A percentile compares a stretch with the other conserved stretches of the same genome.
Evolutionary conservation across 1,140 invertebrate species (phyloP).

Genomic region (Holcopasites calliopsidis): DNA sequence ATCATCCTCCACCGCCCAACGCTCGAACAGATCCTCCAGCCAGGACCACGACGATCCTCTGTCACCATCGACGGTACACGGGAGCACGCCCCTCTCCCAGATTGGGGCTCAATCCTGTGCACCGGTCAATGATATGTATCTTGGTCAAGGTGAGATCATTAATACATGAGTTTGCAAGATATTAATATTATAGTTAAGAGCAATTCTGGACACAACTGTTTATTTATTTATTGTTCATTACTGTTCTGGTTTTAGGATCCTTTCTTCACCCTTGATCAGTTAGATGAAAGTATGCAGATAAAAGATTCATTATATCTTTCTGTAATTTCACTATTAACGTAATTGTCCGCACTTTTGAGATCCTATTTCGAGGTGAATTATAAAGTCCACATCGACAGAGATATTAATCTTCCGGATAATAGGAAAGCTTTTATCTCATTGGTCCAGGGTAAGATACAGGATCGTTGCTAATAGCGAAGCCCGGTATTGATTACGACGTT

Average conservation of each 20-base stretch:
- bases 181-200: neutral
- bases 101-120: slow-evolving; percentile 85
- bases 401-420: no score
- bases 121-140: slow-evolving; percentile 78
- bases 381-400: no score
- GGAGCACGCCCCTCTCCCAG: slow-evolving; percentile 91
- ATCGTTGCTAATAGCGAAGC: no score
- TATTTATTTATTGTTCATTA: neutral
- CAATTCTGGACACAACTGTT: neutral
- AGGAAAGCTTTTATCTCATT: no score
- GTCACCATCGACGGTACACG: slow-evolving; percentile 83
- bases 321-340: no score
- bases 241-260: neutral
- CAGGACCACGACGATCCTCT: slow-evolving; percentile 76
- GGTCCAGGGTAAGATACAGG: no score
- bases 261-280: neutral
- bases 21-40: slow-evolving; percentile 73
- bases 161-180: no score
- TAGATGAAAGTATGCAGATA: no score
- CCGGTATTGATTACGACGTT: no score
- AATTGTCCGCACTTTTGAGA: no score
- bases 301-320: no score
- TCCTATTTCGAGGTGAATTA: no score
- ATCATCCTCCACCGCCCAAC: slow-evolving; percentile 79
- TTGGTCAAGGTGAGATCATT: slow-evolving; percentile 78